Percentiles rank a stretch among this genome's conserved stretches.
Conservation (phyloP, 1,140 invertebrate genomes). For the Xylocopa sonorina region DNA sequence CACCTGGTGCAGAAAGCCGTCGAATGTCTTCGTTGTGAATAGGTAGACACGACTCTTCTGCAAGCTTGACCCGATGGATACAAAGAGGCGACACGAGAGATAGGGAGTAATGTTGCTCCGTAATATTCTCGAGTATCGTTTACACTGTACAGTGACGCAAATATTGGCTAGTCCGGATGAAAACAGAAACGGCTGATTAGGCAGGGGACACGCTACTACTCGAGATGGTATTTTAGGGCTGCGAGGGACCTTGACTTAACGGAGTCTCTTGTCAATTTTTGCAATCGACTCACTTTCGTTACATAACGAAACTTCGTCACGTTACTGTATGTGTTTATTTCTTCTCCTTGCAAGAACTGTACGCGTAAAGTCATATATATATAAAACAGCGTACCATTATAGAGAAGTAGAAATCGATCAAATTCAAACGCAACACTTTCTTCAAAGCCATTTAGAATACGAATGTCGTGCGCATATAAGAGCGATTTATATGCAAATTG, state of each 20-base stretch:
- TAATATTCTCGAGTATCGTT: conserved; percentile 11
- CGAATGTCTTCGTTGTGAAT: conserved; percentile 24
- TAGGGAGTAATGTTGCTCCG: not conserved
- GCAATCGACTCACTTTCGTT: not conserved
- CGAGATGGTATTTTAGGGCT: conserved; percentile 15
- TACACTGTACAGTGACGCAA: conserved; percentile 9
- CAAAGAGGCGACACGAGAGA: not conserved
- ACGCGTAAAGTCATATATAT: too few species aligned
- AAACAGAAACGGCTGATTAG: conserved; percentile 34
- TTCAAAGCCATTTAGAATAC: too few species aligned
- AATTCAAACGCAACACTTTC: too few species aligned
- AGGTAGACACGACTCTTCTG: conserved; percentile 5
- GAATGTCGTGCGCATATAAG: too few species aligned
- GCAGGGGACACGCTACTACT: conserved; percentile 12
- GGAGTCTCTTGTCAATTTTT: not conserved
- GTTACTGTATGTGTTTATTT: too few species aligned
- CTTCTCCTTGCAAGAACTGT: too few species aligned
- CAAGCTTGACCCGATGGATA: not conserved
- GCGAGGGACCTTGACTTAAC: not conserved
- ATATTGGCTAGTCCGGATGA: conserved; percentile 29
- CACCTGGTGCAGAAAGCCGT: conserved; percentile 17
- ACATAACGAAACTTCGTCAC: not conserved
- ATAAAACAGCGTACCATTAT: too few species aligned
- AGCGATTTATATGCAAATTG: too few species aligned
- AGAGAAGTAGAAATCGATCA: too few species aligned